Base-by-base conservation (phyloP, 1,140 invertebrate species). In the Drosophila rhopaloa region DNA sequence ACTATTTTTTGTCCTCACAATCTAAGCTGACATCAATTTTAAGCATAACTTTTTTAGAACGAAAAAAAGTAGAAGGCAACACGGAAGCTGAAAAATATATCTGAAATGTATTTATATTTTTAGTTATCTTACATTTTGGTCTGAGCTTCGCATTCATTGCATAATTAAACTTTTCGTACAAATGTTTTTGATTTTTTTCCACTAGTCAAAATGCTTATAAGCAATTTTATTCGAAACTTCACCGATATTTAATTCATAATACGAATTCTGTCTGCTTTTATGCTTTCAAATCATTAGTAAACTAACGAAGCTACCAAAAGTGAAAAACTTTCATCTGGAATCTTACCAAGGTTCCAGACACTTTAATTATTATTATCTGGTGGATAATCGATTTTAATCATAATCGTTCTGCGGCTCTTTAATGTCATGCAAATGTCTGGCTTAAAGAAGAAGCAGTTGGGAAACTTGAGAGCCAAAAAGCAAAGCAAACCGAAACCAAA, bases 351-450 rank as follows among this genome's bases (percentile, higher is more conserved):
- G 59, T 63, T 63, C 60, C 60, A 68, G 65, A 68, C 60, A 38
- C 60, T 66, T 53, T 65, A 66, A 68, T 68, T 68, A 46, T 66
- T 66, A 51, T 65, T 67, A 56, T 68, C 43, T 29, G 16, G 11
- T 24, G 24, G 37, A 68, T 57, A 70, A 71, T 70, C 51, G 43
- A 50, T 70, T 70, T 19, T 35, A 41, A 70, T 50, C 37, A 41
- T 70, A 70, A 48, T 70, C 53, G 61, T 14, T 48, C 5, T 27
- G 35, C 43, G 14, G 43, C 66, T 13, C 65, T 72, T 58, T 58
- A 72, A 72, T 72, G 65, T 66, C 61, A 68, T 68, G 65, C 66
- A 71, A 72, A 71, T 71, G 46, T 50, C 44, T 71, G 44, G 38
- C 50, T 54, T 43, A 55, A 63, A 55, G 55, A 57, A 44, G 4